Evolutionary conservation across 1,140 invertebrate genomes (phyloP), one percentile per base, ranked within the genome.

Genomic region (Heliothis virescens): DNA sequence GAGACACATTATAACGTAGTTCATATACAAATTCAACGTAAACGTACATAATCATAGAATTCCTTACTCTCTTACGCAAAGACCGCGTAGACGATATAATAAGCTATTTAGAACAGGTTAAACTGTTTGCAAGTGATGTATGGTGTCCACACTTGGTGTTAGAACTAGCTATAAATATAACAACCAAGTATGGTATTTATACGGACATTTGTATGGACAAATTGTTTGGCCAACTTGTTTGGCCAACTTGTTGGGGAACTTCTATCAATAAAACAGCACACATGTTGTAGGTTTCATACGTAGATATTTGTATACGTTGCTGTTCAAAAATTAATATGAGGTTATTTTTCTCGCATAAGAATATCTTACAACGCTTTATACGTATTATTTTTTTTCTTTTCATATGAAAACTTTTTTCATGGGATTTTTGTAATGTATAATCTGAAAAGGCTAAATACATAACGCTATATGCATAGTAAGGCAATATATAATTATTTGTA

Each of bases 51-150:
- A 29, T 15, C 48, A 53, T 21, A 5, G 15, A 67, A 18, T 53
- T 71, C 13, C 67, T 71, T 52, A 53, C 48, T 13, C 7, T 71
- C 47, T 71, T 71, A 71, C 48, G 67, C 48, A 71, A 53, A 52
- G 63, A 48, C 41, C 63, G 15, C 41, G 13, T 16, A 67, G 63
- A 67, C 16, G 63, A 26, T 52, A 53, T 72, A 72, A 72, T 57
- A 72, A 72, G 69, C 69, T 57, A 72, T 72, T 72, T 72, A 72
- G 55, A 72, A 72, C 69, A 57, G 69, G 69, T 72, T 57, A 48
- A 71, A 52, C 53, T 72, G 69, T 57, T 55, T 55, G 69, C 57
- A 72, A 72, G 69, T 72, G 69, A 72, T 72, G 69, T 72, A 72
- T 72, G 29, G 52, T 72, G 69, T 72, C 69, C 69, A 72, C 69